Evolutionary conservation across 1,140 invertebrate species (phyloP).

Genomic region (Nymphalis io): DNA sequence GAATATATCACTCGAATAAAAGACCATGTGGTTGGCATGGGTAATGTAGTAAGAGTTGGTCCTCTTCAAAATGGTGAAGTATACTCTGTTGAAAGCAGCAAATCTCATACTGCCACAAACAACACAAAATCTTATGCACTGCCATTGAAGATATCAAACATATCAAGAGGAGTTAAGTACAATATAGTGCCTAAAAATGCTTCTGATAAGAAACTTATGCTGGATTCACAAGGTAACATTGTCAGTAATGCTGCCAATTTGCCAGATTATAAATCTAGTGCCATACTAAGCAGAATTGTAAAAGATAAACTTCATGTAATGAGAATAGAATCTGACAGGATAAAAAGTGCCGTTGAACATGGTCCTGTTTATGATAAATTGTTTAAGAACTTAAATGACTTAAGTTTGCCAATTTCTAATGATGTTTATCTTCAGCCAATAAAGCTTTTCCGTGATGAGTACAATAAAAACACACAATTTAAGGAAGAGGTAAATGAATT

Average conservation of each 20-base stretch:
- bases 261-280: constrained; percentile 75
- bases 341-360: constrained; percentile 82
- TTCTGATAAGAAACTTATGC: constrained; percentile 76
- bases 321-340: constrained; percentile 79
- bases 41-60: constrained; percentile 81
- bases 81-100: constrained; percentile 70
- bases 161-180: constrained; percentile 75
- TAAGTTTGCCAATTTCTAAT: constrained; percentile 77
- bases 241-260: constrained; percentile 77
- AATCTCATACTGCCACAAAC: constrained; percentile 57
- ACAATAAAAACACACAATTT: constrained; percentile 80
- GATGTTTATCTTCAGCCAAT: constrained; percentile 81
- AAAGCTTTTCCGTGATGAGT: constrained; percentile 79
- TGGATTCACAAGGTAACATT: constrained; percentile 77
- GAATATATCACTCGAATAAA: constrained; percentile 85
- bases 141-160: constrained; percentile 76
- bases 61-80: constrained; percentile 75
- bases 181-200: constrained; percentile 78
- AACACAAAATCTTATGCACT: constrained; percentile 71
- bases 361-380: constrained; percentile 82
- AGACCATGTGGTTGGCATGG: constrained; percentile 83
- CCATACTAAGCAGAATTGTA: constrained; percentile 71
- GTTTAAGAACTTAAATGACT: constrained; percentile 79
- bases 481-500: constrained; percentile 81
- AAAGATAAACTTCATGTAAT: constrained; percentile 80